Conservation (phyloP, 1,140 invertebrate species). For the Microplitis mediator region DNA sequence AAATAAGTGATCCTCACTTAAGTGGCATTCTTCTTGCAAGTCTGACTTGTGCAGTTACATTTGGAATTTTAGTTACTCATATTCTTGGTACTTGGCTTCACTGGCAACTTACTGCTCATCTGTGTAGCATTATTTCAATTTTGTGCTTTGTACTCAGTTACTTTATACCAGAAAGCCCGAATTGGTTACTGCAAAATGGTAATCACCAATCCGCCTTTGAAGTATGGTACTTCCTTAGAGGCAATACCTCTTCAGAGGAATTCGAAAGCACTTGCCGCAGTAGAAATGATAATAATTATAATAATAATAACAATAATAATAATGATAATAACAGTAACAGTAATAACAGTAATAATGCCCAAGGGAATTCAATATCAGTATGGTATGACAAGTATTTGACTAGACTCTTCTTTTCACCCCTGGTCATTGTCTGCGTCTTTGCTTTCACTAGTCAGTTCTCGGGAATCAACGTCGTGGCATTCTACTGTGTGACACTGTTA, state of each 20-base stretch:
- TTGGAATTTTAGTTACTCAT: slow-evolving; percentile 65
- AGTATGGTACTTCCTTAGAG: slow-evolving; percentile 51
- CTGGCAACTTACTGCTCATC: slow-evolving; percentile 66
- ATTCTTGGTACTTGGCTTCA: slow-evolving; percentile 66
- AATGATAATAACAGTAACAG: slow-evolving; percentile 40
- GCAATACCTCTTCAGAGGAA: slow-evolving; percentile 32
- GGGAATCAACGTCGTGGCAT: slow-evolving; percentile 73
- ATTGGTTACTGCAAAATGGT: slow-evolving; percentile 69
- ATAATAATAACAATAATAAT: slow-evolving; percentile 7
- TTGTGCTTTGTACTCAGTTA: slow-evolving; percentile 57
- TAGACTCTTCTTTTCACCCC: slow-evolving; percentile 63
- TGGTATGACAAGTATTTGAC: slow-evolving; percentile 18
- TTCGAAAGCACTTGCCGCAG: slow-evolving; percentile 25
- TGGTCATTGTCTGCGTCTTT: slow-evolving; percentile 67
- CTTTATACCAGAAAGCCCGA: slow-evolving; percentile 74
- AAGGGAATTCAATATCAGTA: not conserved
- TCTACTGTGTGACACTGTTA: slow-evolving; percentile 73
- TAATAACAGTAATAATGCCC: slow-evolving; percentile 4
- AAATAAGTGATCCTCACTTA: slow-evolving; percentile 65
- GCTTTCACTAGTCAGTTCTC: slow-evolving; percentile 70
- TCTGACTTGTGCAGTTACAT: slow-evolving; percentile 63
- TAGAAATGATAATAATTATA: not conserved
- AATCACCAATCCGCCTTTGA: slow-evolving; percentile 60
- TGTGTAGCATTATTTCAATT: slow-evolving; percentile 63
- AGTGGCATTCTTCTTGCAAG: slow-evolving; percentile 66